phyloP scores from a whole-genome alignment of 2,888 invertebrate genomes.

The Eumerus sabulonum region DNA sequence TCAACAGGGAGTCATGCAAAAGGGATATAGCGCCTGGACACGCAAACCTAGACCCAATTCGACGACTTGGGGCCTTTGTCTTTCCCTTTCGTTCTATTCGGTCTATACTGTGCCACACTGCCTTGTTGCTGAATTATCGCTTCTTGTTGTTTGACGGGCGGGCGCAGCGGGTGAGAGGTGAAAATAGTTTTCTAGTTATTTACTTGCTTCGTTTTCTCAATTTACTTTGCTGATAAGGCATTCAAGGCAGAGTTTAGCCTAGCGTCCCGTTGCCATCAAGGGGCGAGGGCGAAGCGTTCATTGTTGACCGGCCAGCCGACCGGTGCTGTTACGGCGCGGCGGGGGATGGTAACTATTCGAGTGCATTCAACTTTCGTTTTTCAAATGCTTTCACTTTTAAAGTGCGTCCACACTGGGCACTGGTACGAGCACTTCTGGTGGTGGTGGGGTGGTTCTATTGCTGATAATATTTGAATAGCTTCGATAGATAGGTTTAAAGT shows the following conservation, averaged over 20 bases:
- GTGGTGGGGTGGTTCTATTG: constrained; percentile 40
- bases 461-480: constrained; percentile 54
- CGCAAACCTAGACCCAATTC: constrained; percentile 66
- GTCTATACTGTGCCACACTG: not conserved
- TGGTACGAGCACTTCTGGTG: constrained; percentile 10
- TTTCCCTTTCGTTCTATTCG: not conserved
- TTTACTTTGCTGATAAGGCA: not conserved
- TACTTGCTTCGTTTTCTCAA: constrained; percentile 4
- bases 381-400: constrained; percentile 64
- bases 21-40: constrained; percentile 41
- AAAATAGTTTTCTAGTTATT: constrained; percentile 11
- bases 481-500: constrained; percentile 39
- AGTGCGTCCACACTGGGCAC: not conserved
- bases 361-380: constrained; percentile 66
- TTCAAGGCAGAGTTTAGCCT: too few species aligned
- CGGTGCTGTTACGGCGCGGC: too few species aligned
- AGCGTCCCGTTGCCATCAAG: too few species aligned
- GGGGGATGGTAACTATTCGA: constrained; percentile 46
- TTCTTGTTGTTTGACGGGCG: too few species aligned
- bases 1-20: constrained; percentile 54
- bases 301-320: not conserved
- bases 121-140: constrained; percentile 2
- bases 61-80: not conserved
- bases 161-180: not conserved
- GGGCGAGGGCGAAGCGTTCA: not conserved